A percentile compares a stretch with the other conserved stretches of the same genome.
Conservation (phyloP, 2,113 vertebrate genomes). For the Pardalotus punctatus region DNA sequence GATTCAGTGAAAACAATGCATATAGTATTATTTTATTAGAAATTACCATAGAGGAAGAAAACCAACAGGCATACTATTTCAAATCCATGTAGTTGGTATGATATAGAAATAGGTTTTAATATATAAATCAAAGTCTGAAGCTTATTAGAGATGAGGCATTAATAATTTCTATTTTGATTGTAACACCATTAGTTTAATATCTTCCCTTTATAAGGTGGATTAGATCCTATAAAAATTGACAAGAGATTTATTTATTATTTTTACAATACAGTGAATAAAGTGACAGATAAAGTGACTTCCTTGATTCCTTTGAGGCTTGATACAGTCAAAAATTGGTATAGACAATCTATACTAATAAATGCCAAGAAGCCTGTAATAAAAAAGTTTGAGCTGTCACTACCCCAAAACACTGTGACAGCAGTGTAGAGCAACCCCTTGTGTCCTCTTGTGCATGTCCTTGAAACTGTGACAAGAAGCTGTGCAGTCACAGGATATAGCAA, state of each 20-base stretch:
- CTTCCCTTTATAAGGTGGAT: not conserved
- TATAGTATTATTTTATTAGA: not conserved
- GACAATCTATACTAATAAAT: not conserved
- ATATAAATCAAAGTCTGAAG: not conserved
- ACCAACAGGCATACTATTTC: not conserved
- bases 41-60: not conserved
- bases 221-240: not conserved
- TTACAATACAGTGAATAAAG: not conserved
- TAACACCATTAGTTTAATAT: not conserved
- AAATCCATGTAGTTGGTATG: not conserved
- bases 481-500: not conserved
- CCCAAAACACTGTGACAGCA: not conserved
- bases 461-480: not conserved
- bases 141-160: not conserved
- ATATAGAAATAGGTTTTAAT: not conserved
- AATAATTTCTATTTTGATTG: not conserved
- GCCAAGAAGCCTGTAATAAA: not conserved
- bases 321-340: not conserved
- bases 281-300: not conserved
- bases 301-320: not conserved
- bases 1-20: not conserved
- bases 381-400: not conserved
- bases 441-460: not conserved
- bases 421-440: rapidly evolving
- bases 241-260: not conserved